Evolutionary conservation across 2,797 vertebrate genomes (phyloP), one percentile per base, ranked within the genome.

Genomic region (Cryptoprocta ferox): DNA sequence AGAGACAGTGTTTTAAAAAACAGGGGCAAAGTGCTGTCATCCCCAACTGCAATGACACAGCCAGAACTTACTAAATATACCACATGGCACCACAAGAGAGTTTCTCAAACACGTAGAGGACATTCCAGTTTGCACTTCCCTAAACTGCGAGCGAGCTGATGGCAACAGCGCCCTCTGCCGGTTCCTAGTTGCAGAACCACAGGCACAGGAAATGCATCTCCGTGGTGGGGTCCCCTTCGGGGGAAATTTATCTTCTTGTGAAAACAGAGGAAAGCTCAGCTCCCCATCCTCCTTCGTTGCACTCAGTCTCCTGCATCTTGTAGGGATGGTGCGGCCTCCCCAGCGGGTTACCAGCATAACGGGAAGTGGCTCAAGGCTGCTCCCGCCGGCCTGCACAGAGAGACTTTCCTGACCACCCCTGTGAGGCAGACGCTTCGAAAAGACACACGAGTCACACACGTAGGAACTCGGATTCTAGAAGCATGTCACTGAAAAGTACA

Each of bases 141-240:
- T 1, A 11, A 81, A 78, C 26, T 30, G 59, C 24, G n/a, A 63
- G 11, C 13, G 21, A 93, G 32, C 95, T 91, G 97, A 21, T 93
- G 98, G 97, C 98, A 98, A 96, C 87, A 92, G 95, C 66, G 32
- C 98, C 97, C 98, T 98, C 98, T 99, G 61, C 97, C 98, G 98
- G 79, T 48, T 53, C 35, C 3, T 18, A 80, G 61, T 50, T n/a
- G 0, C 1, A 5, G 32, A 94, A 63, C n/a, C 63, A 0, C 3
- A 18, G 1, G 63, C 61, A 35, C 19, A 89, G 39, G 32, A 80
- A 81, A 32, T 1, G 18, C 2, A 14, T 7, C 42, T 37, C 26
- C 10, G 2, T 5, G 19, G 19, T 7, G 50, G 18, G 65, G n/a
- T 5, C 39, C 71, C 35, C 37, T 56, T 30, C 30, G 0, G 15